Evolutionary conservation across 53 echinoderm and acorn worm genomes (phyloP), one percentile per base, ranked within the genome.

Genomic region (Temnopleurus reevesii): DNA sequence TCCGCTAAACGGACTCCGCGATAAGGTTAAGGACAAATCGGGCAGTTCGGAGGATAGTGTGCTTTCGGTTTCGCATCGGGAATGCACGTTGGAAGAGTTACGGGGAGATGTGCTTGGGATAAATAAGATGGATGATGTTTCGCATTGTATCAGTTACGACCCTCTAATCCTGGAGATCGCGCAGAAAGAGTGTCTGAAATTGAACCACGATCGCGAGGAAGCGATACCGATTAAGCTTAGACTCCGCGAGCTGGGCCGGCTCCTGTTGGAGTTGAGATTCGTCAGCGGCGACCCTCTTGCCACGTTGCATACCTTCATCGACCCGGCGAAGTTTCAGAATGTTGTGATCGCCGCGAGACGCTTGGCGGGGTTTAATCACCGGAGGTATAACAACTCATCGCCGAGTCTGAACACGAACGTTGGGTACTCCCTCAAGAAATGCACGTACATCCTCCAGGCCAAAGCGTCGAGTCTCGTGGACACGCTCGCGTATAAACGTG

Each of bases 171-270:
- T 90, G n/a, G 89, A 94, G 58, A 46, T 94, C 24, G 94, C 91
- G 0, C 89, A 89, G 60, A 94, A 91, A 64, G 92, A 92, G 47
- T 76, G 76, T 83, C 36, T 92, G 23, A 94, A 94, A 64, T 76
- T 94, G 19, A 92, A 92, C 31, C 92, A 94, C 76, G 94, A 94
- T 83, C 55, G 71, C 13, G 94, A 94, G 19, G 88, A 92, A 36
- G 83, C 92, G 17, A 81, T 90, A 45, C 89, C 92, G 55, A 91
- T 89, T 0, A 81, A 89, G n/a, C 90, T 92, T 24, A 92, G 92
- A 87, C 91, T 94, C 1, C 79, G 94, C 28, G 91, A 94, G 81
- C 38, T 94, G 5, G 94, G 90, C 26, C 77, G 94, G 47, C 89
- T 94, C 5, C 77, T 94, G 35, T 81, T 89, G 10, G 91, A 94